Percentiles rank a stretch among this genome's conserved stretches.
Evolutionary conservation across 1,140 invertebrate species (phyloP).

Genomic region (Venustaconcha ellipsiformis): DNA sequence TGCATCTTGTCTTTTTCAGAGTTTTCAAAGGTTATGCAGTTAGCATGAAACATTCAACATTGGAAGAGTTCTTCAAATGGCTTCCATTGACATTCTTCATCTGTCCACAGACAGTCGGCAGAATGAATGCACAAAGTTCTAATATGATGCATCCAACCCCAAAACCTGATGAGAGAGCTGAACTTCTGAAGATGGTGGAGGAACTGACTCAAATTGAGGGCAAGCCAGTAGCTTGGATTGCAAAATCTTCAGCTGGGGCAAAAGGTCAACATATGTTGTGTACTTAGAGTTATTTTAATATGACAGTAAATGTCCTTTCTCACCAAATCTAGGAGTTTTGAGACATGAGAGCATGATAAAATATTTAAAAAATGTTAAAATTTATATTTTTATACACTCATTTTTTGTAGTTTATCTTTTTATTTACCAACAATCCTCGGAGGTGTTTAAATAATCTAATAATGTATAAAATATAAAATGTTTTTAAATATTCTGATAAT

Average conservation of each 20-base stretch:
- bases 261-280: conserved; percentile 38
- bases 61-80: conserved; percentile 41
- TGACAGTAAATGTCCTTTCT: neutral
- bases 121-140: conserved; percentile 18
- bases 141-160: conserved; percentile 8
- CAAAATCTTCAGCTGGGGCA: conserved; percentile 47
- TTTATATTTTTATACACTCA: too few relatives aligned
- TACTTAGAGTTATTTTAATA: neutral
- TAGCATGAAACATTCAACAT: neutral
- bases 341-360: neutral
- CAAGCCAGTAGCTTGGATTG: conserved; percentile 47
- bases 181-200: conserved; percentile 31
- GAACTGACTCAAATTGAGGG: conserved; percentile 19
- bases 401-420: too few relatives aligned
- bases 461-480: too few relatives aligned
- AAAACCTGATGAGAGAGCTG: conserved; percentile 47
- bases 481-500: too few relatives aligned
- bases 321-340: neutral
- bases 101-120: conserved; percentile 37
- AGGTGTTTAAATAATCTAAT: too few relatives aligned
- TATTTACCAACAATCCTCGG: too few relatives aligned
- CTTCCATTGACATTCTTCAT: conserved; percentile 43
- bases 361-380: too few relatives aligned
- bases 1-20: conserved; percentile 22
- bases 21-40: conserved; percentile 47